Conservation (phyloP, 2,797 vertebrate genomes). For the Acrossocheilus wenchowensis region DNA sequence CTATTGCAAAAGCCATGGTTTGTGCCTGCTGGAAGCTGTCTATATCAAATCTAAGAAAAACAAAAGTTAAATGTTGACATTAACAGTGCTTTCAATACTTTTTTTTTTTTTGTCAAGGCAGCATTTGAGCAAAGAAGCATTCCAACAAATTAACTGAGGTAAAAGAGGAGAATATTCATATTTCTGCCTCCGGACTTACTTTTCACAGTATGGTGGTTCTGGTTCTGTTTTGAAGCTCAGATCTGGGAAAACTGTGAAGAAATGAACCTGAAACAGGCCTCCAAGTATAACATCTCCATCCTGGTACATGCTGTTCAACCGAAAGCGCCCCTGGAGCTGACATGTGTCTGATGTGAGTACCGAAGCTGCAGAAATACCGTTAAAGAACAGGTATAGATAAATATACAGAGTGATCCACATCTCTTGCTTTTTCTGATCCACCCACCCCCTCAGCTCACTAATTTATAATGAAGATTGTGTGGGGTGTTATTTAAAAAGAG, state of each 20-base stretch:
- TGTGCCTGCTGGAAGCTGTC: slow-evolving; percentile 66
- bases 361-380: slow-evolving; percentile 16
- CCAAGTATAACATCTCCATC: slow-evolving; percentile 73
- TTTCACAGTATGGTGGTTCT: slow-evolving; percentile 58
- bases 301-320: slow-evolving; percentile 64
- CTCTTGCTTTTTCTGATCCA: neutral
- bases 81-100: neutral
- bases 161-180: neutral
- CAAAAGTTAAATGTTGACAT: neutral
- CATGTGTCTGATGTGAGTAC: slow-evolving; percentile 35
- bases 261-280: slow-evolving; percentile 72
- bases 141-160: neutral
- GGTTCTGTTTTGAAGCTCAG: slow-evolving; percentile 70
- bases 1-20: slow-evolving; percentile 74
- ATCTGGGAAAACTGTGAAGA: slow-evolving; percentile 69
- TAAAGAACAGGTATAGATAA: slow-evolving; percentile 38
- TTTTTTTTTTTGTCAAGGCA: neutral
- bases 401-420: slow-evolving; percentile 53
- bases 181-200: slow-evolving; percentile 14
- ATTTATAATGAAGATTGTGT: neutral
- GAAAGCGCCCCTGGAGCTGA: slow-evolving; percentile 51
- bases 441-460: neutral
- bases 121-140: neutral
- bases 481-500: slow-evolving; percentile 37
- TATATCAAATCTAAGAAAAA: slow-evolving; percentile 66